A percentile compares a stretch with the other conserved stretches of the same genome.
Conservation (phyloP, 2,113 vertebrate species). For the Lethenteron camtschaticum region DNA sequence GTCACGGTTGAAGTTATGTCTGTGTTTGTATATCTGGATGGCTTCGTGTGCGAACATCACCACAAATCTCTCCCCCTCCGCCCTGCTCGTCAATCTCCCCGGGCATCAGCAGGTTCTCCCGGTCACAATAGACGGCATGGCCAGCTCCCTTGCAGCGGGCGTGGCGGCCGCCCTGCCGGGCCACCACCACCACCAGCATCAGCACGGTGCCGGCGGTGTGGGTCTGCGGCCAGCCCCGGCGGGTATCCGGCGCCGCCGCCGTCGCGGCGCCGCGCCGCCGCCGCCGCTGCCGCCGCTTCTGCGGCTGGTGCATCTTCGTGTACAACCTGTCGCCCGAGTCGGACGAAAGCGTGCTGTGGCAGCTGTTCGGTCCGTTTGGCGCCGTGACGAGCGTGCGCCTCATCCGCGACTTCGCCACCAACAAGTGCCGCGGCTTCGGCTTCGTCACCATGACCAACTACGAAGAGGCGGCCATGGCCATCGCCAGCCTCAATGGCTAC, state of each 20-base stretch:
- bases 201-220: too few species aligned
- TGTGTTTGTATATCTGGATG: neutral
- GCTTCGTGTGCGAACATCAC: neutral
- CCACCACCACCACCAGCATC: too few species aligned
- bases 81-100: slow-evolving; percentile 13
- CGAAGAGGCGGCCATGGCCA: slow-evolving; percentile 98
- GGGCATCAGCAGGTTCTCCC: slow-evolving; percentile 97
- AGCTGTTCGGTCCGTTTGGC: slow-evolving; percentile 95
- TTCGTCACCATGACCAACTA: slow-evolving; percentile 99
- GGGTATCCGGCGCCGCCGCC: slow-evolving; percentile 27
- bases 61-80: neutral
- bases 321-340: slow-evolving; percentile 98
- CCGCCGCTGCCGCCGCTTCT: slow-evolving; percentile 43
- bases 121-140: slow-evolving; percentile 99
- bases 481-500: slow-evolving; percentile 98
- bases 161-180: slow-evolving; percentile 52
- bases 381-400: slow-evolving; percentile 99
- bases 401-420: slow-evolving; percentile 99
- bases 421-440: slow-evolving; percentile 99
- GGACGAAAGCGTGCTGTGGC: slow-evolving; percentile 97
- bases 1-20: neutral
- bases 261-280: slow-evolving; percentile 99
- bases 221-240: too few species aligned
- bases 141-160: slow-evolving; percentile 97
- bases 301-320: slow-evolving; percentile 99